Evolutionary conservation across 2,113 vertebrate genomes (phyloP), one percentile per base, ranked within the genome.

Genomic region (Podiceps cristatus): DNA sequence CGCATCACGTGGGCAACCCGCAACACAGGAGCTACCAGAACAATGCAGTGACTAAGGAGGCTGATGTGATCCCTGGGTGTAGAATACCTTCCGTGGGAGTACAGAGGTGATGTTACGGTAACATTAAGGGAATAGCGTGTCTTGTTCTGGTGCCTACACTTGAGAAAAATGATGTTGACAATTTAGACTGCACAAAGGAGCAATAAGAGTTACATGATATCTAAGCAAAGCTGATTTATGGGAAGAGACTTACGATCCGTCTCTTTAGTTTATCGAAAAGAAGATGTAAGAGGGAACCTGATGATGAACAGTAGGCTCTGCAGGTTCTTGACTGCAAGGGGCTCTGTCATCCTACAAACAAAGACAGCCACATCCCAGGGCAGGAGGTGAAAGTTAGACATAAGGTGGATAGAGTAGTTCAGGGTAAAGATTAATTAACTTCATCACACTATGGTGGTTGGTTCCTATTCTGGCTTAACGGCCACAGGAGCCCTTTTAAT

Each of bases 191-290:
- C 53, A 47, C 47, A 55, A 79, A 93, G 64, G 83, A 93, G 35
- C 74, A 89, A 59, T 74, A 84, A 49, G 60, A 92, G 80, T 82
- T 89, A 52, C n/a, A 11, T 58, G 88, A 91, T 81, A 95, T 15
- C 66, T 49, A 94, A 91, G 81, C 69, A 94, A 93, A 91, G 40
- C 49, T 82, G 73, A 78, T 84, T 90, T 95, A 62, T 83, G 62
- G 50, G 37, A 56, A 75, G 67, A 93, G 74, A 80, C 37, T 88
- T 78, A 58, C 0, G 4, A 66, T 75, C 88, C 12, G 11, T 58
- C 76, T 93, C 63, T 60, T 78, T 19, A 71, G 67, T 56, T 95
- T 86, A 72, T 53, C 68, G 40, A 53, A 91, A 69, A 89, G 78
- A 53, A 86, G 50, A 76, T 60, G 22, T 55, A 56, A 77, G 56